Evolutionary conservation across 2,113 vertebrate species (phyloP), one percentile per base, ranked within the genome.

Genomic region (Anoura caudifer): DNA sequence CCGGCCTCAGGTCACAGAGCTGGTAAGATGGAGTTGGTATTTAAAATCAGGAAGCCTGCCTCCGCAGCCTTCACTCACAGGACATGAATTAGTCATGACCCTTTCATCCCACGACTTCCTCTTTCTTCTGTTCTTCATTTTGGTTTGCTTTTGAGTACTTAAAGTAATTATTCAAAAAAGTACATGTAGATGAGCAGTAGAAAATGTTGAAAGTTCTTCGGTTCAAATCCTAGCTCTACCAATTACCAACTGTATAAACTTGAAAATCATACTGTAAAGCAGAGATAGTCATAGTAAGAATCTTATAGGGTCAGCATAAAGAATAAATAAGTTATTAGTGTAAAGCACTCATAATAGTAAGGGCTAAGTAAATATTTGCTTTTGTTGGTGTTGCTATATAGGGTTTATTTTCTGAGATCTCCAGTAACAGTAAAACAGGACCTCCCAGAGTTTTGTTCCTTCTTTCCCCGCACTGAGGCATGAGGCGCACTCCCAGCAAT

Each of bases 321-420:
- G 33, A 80, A 59, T 75, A 86, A 91, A 95, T 26, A 6, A 82
- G 12, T 41, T 89, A 59, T 47, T 81, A 28, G 38, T 28, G 24
- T 38, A 81, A 59, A 56, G 24, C 8, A 41, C 38, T 86, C 43
- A 65, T 90, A 69, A 72, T 22, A n/a, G 31, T 69, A 43, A 67
- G 16, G 72, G 20, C 38, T 38, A 33, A 61, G 24, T 50, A 86
- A 90, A 65, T 73, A 54, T 38, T 82, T 86, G 9, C 33, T 95
- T 87, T 67, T 79, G 5, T 63, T 83, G 28, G 8, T 36, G 19
- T 24, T 87, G 13, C 72, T 82, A 61, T 38, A 7, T 81, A 47
- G 47, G 69, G 45, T 20, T 91, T 73, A 69, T 89, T 90, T 96
- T 87, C 80, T 87, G 70, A 94, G 28, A 38, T 94, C 38, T 63